A percentile compares a stretch with the other conserved stretches of the same genome.
These are phyloP conservation scores for Chaetoderma sp. DNA, from an alignment of 2,888 invertebrate genomes.

Conservation along the genomic window DNA sequence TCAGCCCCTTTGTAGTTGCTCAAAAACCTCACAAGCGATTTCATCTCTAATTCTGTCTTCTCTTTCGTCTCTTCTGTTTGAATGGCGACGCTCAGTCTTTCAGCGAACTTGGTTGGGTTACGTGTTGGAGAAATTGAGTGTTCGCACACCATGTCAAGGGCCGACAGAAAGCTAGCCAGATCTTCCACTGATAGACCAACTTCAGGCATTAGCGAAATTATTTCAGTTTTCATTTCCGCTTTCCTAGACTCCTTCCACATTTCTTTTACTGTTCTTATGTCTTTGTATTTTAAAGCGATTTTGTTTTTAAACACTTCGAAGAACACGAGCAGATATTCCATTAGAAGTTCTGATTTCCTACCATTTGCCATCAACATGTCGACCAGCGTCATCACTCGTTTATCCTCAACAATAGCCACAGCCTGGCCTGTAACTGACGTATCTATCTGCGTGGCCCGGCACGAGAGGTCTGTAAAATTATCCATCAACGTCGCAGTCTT, in stretches of 20 bases:
- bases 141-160: background rate
- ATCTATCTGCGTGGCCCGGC: background rate
- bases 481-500: background rate
- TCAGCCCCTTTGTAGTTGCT: background rate
- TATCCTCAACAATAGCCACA: background rate
- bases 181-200: background rate
- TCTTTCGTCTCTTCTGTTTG: background rate
- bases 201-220: background rate
- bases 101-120: background rate
- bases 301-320: background rate
- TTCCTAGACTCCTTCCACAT: background rate
- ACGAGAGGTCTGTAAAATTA: background rate
- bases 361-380: background rate
- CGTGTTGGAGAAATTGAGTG: background rate
- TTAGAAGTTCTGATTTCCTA: background rate
- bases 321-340: background rate
- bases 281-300: background rate
- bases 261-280: conserved; percentile 3
- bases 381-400: background rate
- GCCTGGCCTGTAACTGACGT: background rate
- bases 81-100: background rate
- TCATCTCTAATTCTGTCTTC: background rate
- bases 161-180: background rate
- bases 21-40: background rate
- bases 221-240: background rate